These are phyloP conservation scores for Cephalophus harveyi DNA, from an alignment of 2,113 vertebrate genomes.

Conservation along the genomic window DNA sequence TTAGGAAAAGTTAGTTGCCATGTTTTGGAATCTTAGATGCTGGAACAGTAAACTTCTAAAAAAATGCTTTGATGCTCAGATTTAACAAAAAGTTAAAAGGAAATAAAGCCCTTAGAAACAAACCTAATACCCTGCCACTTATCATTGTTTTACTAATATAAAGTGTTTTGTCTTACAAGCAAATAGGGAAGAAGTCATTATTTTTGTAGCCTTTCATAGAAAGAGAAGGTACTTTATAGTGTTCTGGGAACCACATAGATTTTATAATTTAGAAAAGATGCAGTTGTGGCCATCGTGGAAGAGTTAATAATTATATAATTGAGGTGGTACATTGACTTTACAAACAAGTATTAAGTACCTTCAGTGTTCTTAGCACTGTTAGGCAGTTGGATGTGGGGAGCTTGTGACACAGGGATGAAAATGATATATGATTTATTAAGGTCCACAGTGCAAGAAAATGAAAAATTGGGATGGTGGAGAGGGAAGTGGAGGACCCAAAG, in stretches of 20 bases:
- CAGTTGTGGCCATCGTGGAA: background rate
- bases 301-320: background rate
- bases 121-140: constrained; percentile 41
- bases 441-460: background rate
- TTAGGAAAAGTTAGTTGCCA: constrained; percentile 55
- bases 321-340: background rate
- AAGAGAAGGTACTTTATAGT: background rate
- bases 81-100: constrained; percentile 50
- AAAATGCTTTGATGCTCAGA: constrained; percentile 59
- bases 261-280: background rate
- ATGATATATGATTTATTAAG: background rate
- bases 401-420: background rate
- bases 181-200: background rate
- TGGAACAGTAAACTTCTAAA: constrained; percentile 41
- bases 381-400: background rate
- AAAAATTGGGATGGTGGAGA: background rate
- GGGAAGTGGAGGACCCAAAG: background rate
- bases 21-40: constrained; percentile 51
- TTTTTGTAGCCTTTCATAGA: constrained; percentile 7
- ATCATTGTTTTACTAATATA: constrained; percentile 15
- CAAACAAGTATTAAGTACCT: background rate
- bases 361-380: background rate
- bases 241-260: background rate
- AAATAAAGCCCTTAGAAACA: constrained; percentile 48
- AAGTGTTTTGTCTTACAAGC: background rate